A percentile compares a stretch with the other conserved stretches of the same genome.
Conservation (phyloP, 2,888 invertebrate genomes). For the Thelaira solivaga region DNA sequence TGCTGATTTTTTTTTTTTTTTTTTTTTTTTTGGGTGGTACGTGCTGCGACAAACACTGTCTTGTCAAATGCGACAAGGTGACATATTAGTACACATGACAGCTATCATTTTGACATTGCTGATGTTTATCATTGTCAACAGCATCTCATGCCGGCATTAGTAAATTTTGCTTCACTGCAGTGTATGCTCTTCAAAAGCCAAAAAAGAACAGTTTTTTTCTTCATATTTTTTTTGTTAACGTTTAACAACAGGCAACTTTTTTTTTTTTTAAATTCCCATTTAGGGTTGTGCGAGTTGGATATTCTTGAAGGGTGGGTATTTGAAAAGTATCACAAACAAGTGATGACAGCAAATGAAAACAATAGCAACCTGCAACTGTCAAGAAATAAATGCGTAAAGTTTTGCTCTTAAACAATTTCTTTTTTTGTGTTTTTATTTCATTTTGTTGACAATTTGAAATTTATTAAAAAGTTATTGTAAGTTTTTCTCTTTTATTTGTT, state of each 20-base stretch:
- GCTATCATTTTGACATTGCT: slow-evolving; percentile 26
- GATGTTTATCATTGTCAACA: slow-evolving; percentile 32
- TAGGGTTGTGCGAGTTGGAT: too few relatives aligned
- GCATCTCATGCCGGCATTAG: neutral
- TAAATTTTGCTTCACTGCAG: neutral
- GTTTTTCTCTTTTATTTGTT: neutral
- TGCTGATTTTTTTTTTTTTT: neutral
- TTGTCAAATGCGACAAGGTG: slow-evolving; percentile 34
- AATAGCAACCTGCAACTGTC: slow-evolving; percentile 33
- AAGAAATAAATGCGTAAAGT: slow-evolving; percentile 38
- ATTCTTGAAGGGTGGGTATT: neutral
- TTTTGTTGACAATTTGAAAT: slow-evolving; percentile 33
- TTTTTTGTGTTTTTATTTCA: slow-evolving; percentile 15
- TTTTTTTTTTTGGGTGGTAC: neutral
- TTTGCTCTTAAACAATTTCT: slow-evolving; percentile 28
- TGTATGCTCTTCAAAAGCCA: neutral
- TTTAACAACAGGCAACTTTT: neutral
- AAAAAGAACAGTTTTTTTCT: neutral
- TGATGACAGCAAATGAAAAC: neutral
- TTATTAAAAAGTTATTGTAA: slow-evolving; percentile 26
- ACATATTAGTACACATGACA: slow-evolving; percentile 37
- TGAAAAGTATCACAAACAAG: slow-evolving; percentile 13
- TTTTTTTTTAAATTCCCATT: neutral
- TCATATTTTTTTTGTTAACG: neutral
- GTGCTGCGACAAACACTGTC: neutral